Evolutionary conservation across 64 coral and sea anemone genomes (phyloP).

Genomic region (Montipora capricornis): DNA sequence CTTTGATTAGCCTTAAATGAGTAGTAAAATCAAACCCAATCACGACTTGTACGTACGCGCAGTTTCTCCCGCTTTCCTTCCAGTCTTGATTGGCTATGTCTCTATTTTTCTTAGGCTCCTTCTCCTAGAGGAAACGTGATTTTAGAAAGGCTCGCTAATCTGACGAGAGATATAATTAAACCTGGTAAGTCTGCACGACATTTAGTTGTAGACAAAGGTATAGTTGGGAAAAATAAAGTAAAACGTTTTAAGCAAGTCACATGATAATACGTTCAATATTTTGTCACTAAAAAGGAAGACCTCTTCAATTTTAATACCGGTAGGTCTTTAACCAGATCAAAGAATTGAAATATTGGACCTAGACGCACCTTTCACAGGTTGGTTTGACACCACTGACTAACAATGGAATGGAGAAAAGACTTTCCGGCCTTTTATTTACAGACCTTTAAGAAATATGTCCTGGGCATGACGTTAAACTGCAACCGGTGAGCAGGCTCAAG

Average conservation of each 20-base stretch:
- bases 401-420: background rate
- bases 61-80: no score
- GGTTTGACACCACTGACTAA: background rate
- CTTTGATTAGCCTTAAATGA: no score
- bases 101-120: background rate
- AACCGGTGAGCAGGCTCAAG: no score
- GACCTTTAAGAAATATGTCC: no score
- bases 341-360: background rate
- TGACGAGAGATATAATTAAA: background rate
- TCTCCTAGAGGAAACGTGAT: background rate
- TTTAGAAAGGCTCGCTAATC: background rate
- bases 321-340: background rate
- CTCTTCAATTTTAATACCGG: background rate
- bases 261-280: background rate
- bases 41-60: no score
- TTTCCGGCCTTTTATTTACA: background rate
- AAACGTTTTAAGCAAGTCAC: background rate
- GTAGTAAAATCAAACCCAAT: no score
- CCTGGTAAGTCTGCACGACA: conserved; percentile 4
- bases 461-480: no score
- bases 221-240: no score
- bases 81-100: background rate
- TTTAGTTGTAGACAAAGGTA: background rate
- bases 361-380: background rate
- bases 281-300: background rate